Evolutionary conservation across 2,797 vertebrate species (phyloP), one percentile per base, ranked within the genome.

Genomic region (Neosilurus hyrtlii): DNA sequence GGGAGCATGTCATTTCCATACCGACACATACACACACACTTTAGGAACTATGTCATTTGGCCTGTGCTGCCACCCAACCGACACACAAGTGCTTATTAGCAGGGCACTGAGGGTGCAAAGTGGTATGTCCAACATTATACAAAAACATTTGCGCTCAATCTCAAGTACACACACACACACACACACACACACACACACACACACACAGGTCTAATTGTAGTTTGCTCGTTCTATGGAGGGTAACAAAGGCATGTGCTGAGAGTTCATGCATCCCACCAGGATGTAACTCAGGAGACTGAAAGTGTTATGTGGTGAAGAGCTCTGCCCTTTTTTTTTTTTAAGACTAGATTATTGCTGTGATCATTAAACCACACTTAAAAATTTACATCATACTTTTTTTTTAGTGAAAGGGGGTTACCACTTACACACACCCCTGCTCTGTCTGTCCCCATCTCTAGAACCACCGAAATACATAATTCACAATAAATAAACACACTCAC

Each of bases 31-130:
- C 30, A 86, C 80, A 81, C 67, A 43, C 22, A 80, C 5, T 81
- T 77, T 81, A 67, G 89, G 71, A 90, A 92, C 91, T 89, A 89
- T 95, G 93, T 94, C 90, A 94, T 95, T 94, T 94, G 93, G 92
- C 86, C 92, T 88, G 85, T 90, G 90, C 89, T 92, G 93, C 91
- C 91, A 90, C 91, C 93, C 92, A 92, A 92, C 92, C 91, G 89
- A 91, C 87, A 88, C 87, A 90, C 90, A 94, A 94, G 92, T 94
- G 92, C 93, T 94, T 92, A 93, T 94, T 94, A 93, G 91, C 91
- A 91, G 92, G 93, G 91, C 93, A 93, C 89, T 92, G 93, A 87
- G 92, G 93, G 89, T 92, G 92, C 91, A 91, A 91, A 89, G 90
- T 80, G 84, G 87, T 89, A 89, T 90, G 77, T 89, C 88, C 73